phyloP scores from a whole-genome alignment of 2,113 vertebrate genomes.

The Rallus limicola region DNA sequence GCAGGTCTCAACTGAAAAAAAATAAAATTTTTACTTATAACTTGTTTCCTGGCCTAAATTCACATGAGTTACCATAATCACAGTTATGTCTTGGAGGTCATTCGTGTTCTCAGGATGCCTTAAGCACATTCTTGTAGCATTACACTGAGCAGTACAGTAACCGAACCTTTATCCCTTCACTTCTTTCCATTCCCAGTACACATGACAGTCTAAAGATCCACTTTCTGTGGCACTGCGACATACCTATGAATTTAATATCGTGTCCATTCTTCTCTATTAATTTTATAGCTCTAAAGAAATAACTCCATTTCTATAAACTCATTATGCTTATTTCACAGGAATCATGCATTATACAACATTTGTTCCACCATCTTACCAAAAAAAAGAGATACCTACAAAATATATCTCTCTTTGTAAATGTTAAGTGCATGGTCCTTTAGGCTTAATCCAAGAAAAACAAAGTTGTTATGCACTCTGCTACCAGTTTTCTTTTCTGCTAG shows the following conservation, averaged over 20 bases:
- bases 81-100: neutral
- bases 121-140: neutral
- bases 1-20: neutral
- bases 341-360: neutral
- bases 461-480: neutral
- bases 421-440: neutral
- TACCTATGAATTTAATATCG: neutral
- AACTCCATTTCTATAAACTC: neutral
- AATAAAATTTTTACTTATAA: neutral
- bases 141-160: rapidly evolving
- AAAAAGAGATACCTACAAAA: neutral
- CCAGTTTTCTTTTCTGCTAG: neutral
- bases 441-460: neutral
- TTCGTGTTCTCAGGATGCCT: neutral
- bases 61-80: neutral
- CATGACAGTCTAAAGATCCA: neutral
- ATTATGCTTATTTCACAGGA: neutral
- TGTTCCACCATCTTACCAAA: neutral
- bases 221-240: neutral
- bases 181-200: neutral
- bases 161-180: neutral
- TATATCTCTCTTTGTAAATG: neutral
- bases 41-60: neutral
- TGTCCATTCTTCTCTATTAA: neutral
- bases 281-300: neutral